Evolutionary conservation across 2,113 vertebrate species (phyloP).

Genomic region (Ursus arctos): DNA sequence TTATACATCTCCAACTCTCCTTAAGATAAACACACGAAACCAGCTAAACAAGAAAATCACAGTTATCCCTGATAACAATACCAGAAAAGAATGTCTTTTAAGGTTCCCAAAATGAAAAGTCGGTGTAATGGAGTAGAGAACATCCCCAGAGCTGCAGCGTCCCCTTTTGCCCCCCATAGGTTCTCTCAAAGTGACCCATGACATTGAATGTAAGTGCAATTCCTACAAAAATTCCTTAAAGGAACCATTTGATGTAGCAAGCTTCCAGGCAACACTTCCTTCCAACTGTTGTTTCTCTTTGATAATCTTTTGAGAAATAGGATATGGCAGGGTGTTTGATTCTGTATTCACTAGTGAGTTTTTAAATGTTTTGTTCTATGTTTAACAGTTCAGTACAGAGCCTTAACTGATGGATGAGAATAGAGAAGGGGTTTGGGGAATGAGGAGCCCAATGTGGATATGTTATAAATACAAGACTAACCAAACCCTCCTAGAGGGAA

Average conservation of each 20-base stretch:
- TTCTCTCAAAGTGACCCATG: neutral
- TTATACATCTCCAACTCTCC: neutral
- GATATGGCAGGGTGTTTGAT: neutral
- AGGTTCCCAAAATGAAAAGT: neutral
- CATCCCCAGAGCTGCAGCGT: neutral
- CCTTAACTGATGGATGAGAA: neutral
- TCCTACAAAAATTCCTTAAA: neutral
- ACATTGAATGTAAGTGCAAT: neutral
- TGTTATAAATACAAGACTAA: neutral
- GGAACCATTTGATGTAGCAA: neutral
- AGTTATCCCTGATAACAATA: neutral
- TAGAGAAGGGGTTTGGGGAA: neutral
- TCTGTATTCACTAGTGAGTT: neutral
- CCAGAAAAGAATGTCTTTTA: neutral
- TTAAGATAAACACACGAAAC: neutral
- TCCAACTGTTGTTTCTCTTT: neutral
- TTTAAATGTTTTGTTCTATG: neutral
- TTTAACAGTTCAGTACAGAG: neutral
- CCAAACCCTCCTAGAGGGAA: neutral
- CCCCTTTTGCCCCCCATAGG: neutral
- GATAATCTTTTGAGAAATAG: neutral
- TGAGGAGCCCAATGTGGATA: neutral
- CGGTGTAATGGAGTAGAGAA: neutral
- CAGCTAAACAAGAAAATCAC: neutral
- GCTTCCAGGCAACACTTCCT: neutral